A percentile compares a stretch with the other conserved stretches of the same genome.
phyloP scores from a whole-genome alignment of 2,797 vertebrate species.

The Mustela erminea region DNA sequence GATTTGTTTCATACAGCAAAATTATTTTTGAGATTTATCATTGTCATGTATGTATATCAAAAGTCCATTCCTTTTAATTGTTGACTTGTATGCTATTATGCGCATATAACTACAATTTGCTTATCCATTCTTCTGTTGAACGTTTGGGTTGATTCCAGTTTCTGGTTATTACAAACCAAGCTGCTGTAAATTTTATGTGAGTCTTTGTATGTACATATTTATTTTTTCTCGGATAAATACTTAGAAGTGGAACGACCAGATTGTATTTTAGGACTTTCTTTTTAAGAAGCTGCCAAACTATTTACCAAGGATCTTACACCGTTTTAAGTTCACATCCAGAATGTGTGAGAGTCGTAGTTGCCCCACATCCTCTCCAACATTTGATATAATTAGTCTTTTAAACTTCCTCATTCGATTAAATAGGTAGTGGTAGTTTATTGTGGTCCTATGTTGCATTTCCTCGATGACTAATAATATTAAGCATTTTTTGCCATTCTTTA shows the following conservation, averaged over 20 bases:
- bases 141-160: neutral
- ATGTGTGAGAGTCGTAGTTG: neutral
- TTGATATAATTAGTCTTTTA: neutral
- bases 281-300: neutral
- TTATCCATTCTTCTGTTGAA: neutral
- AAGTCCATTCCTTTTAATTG: neutral
- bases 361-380: neutral
- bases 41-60: no score
- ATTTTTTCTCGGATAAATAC: neutral
- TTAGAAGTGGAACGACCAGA: neutral
- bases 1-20: neutral
- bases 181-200: neutral
- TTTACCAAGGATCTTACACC: neutral
- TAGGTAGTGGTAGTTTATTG: neutral
- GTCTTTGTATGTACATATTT: neutral
- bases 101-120: neutral
- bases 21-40: neutral
- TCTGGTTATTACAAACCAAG: neutral
- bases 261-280: neutral
- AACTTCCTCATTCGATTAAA: no score
- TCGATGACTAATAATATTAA: neutral
- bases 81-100: neutral
- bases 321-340: neutral
- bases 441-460: neutral
- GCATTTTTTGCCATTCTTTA: neutral